phyloP scores from a whole-genome alignment of 2,888 invertebrate genomes.

The Thysanoteuthis rhombus region DNA sequence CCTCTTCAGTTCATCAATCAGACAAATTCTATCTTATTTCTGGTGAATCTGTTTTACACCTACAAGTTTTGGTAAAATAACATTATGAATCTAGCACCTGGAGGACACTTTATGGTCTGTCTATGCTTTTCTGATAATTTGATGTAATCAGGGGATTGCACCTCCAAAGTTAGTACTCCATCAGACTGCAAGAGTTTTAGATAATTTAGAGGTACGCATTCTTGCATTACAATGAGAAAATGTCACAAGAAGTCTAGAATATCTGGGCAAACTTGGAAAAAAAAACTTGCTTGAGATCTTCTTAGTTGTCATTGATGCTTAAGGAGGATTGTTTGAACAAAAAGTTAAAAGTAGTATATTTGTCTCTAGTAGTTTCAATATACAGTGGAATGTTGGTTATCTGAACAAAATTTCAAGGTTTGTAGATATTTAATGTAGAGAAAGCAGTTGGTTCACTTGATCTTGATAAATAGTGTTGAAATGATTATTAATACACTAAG shows the following conservation, averaged over 20 bases:
- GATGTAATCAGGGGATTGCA: background rate
- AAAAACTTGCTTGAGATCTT: too few relatives aligned
- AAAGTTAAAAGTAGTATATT: too few relatives aligned
- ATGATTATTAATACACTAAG: too few relatives aligned
- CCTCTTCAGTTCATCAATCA: background rate
- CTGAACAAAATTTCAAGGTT: too few relatives aligned
- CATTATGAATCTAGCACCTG: background rate
- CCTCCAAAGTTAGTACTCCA: background rate
- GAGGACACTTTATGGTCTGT: background rate
- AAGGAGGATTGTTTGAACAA: too few relatives aligned
- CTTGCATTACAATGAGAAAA: background rate
- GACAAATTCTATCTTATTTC: background rate
- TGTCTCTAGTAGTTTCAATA: too few relatives aligned
- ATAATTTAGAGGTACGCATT: background rate
- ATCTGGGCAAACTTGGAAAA: too few relatives aligned
- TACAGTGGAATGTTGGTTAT: too few relatives aligned
- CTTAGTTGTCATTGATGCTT: too few relatives aligned
- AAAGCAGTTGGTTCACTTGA: too few relatives aligned
- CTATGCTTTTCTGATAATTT: background rate
- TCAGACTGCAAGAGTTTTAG: background rate
- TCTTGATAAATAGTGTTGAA: too few relatives aligned
- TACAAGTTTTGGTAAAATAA: background rate
- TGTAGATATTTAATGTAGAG: too few relatives aligned
- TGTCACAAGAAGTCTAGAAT: background rate
- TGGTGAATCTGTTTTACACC: background rate